Base-by-base conservation (phyloP, 2,888 invertebrate species). In the Dolichopus griseipennis region DNA sequence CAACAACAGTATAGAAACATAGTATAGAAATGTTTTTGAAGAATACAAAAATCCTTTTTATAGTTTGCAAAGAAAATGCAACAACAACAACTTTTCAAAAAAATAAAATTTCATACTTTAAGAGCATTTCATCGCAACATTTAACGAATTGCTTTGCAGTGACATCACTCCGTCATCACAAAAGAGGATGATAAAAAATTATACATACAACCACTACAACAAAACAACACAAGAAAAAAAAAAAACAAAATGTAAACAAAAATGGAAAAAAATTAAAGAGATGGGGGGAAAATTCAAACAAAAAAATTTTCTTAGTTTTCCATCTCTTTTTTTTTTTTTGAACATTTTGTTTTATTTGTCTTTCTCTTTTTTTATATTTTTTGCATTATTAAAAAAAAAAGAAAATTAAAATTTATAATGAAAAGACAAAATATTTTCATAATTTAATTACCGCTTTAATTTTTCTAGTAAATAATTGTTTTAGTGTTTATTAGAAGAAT, bases 381-480 rank as follows among this genome's bases (percentile, higher is more conserved):
- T 37, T 37, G 5, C 12, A 37, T 37, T 12, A 10, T 37, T 37
- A 37, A 7, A 37, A 52, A 7, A 37, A 52, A 18, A n/a, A 52
- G n/a, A 52, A 52, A n/a, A 52, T 52, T 52, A 52, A 52, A 52
- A 52, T 6, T 52, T 52, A 15, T 52, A 52, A 52, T 52, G n/a
- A 18, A 52, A 52, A 52, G 15, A 52, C 12, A 52, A 52, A 52
- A 52, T 52, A 52, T 52, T 52, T 52, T 52, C 52, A 52, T 52
- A 52, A 52, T 52, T 52, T 52, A 52, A 52, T 52, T 52, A 52
- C 52, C 52, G 52, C 15, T 52, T 52, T 52, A 52, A 52, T 52
- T 52, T 52, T 52, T 52, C 52, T 52, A 52, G 52, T 52, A 52
- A 52, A 52, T 52, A 52, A 52, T 52, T 52, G 52, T 52, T 52